Evolutionary conservation across 2,888 invertebrate genomes (phyloP), one percentile per base, ranked within the genome.

Genomic region (Elaeidobius kamerunicus): DNA sequence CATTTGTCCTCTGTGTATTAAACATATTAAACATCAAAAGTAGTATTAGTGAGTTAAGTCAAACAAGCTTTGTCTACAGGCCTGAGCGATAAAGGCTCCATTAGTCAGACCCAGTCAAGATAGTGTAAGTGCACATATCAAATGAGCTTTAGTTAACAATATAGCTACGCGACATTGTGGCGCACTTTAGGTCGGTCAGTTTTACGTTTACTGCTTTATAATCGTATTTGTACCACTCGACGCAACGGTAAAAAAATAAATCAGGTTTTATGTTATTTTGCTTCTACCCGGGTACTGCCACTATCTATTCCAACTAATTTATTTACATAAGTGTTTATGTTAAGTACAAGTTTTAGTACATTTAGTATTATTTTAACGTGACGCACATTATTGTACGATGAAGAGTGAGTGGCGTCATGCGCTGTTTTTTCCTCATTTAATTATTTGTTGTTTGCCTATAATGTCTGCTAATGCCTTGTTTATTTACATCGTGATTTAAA

Each of bases 101-200:
- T 70, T 70, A 70, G 69, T 67, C 64, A 66, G 66, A 62, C 61
- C 62, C 63, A 63, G 63, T 63, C 61, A 55, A 69, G 69, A 70
- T 69, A 70, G 65, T 65, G 65, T 70, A 70, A 70, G 69, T 70
- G 69, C 69, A 69, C 65, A 60, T 68, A 68, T 68, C 67, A 64
- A 67, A 65, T 62, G 63, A 63, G 62, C 65, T 65, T 60, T 62
- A 60, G 61, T 63, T 59, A 63, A 63, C 61, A 60, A 59, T 61
- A 62, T 63, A 62, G 61, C 60, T 62, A 60, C 62, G 64, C 65
- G 67, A 65, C 67, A 62, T 59, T 61, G 58, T 59, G 65, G 63
- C 62, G 61, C 63, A 60, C 60, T 58, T 60, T 60, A 57, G 59
- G 54, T 58, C 58, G 62, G 54, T 39, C 49, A 40, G 38, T 60